Evolutionary conservation across 2,797 vertebrate species (phyloP), one percentile per base, ranked within the genome.

Genomic region (Danio albolineatus): DNA sequence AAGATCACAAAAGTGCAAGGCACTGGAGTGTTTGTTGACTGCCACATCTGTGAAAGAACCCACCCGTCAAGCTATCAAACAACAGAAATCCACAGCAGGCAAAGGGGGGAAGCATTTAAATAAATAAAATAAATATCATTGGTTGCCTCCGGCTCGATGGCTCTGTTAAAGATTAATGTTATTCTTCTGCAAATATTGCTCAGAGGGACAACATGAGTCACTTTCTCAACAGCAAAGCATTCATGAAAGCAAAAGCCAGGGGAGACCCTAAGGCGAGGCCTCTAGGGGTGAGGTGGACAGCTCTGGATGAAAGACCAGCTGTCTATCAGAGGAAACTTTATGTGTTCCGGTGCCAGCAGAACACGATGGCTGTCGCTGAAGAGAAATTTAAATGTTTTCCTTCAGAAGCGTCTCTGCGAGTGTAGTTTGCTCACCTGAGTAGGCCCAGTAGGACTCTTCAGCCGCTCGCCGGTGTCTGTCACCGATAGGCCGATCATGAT

Each of bases 381-480:
- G 41, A 49, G 9, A 28, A 5, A 12, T 56, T 16, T 44, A 5
- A 46, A 16, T 38, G 19, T 38, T 36, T n/a, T 76, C 38, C 57
- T 44, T 51, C 2, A 46, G n/a, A 0, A 21, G 39, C 13, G 21
- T 46, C 16, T 53, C 13, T 76, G 17, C 14, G 14, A 46, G 16
- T 49, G 54, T 9, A 14, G n/a, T 53, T 13, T 21, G 60, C 91
- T 88, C 87, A 96, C 97, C 97, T 57, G 97, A 97, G 88, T 98
- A 98, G 0, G 96, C 96, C 97, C 97, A 98, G 91, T 98, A 98
- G 17, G 94, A 94, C 88, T 98, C 96, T 70, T 94, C 95, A 0
- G 94, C 90, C 62, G 94, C 96, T 89, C 97, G 97, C 61, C 96
- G 91, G 83, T 92, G 91, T 71, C 97, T 94, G 74, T 85, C 85